Conservation (phyloP, 2,113 vertebrate species). For the Passer montanus region DNA sequence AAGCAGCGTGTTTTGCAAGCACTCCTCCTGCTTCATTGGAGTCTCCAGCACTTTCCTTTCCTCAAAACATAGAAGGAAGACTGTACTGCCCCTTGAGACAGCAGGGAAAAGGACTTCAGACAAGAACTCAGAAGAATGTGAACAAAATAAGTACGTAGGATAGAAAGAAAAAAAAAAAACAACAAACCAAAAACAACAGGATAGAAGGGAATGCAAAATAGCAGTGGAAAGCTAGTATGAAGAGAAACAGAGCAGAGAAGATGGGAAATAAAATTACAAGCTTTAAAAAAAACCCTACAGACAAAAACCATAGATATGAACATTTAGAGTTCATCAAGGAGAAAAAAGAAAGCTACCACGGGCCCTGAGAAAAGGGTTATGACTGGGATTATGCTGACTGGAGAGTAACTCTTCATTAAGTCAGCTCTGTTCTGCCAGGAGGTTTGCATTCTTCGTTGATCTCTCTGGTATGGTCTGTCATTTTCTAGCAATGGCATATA, state of each 20-base stretch:
- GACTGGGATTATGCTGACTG: not conserved
- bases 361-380: not conserved
- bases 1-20: not conserved
- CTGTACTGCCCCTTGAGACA: not conserved
- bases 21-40: not conserved
- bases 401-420: not conserved
- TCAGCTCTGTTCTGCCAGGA: not conserved
- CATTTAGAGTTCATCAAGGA: not conserved
- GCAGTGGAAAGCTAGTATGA: not conserved
- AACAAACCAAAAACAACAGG: too few species aligned
- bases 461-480: not conserved
- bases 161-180: not conserved
- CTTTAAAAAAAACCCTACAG: not conserved
- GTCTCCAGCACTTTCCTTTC: not conserved
- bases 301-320: not conserved
- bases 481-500: not conserved
- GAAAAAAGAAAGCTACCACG: not conserved
- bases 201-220: not conserved
- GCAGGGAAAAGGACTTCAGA: not conserved
- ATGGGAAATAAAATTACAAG: not conserved
- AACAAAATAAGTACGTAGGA: not conserved
- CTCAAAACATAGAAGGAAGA: rapidly evolving
- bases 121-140: not conserved
- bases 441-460: not conserved
- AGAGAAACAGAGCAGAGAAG: not conserved